Base-by-base conservation (phyloP, 2,888 invertebrate genomes). In the Nowickia ferox region DNA sequence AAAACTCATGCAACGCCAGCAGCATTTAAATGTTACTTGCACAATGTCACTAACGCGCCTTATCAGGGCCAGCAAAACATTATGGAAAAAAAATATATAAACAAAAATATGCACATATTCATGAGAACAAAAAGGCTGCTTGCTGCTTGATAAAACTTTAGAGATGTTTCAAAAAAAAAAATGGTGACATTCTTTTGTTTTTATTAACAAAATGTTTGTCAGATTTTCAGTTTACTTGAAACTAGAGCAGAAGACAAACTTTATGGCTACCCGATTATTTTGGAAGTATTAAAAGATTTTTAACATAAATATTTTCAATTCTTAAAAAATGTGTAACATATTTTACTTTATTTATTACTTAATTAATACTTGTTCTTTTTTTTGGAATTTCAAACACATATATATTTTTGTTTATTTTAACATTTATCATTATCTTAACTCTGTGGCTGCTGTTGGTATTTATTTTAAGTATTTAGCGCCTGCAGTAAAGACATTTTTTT, bases 1-100 rank as follows among this genome's bases (percentile, higher is more conserved):
- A 81, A 66, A 77, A 77, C 59, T 77, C 84, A 76, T 59, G 55
- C 38, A 80, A 61, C 55, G 65, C 69, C 72, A 84, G 81, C 76
- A 84, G 80, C 80, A 71, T 84, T 79, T 79, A 53, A 76, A 76
- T 48, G 46, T 75, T 76, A n/a, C 63, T 55, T 30, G 42, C 22
- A 84, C 87, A 84, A 87, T 84, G 77, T 75, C 87, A 87, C 78
- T 74, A 84, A 82, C 78, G 84, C 79, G 82, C 66, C 72, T 81
- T 81, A 81, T 84, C 84, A 84, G 61, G 81, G 77, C 59, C 81
- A 65, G 44, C n/a, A 66, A 66, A 40, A 63, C 9, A 22, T 9
- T 30, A 30, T 30, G 30, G 30, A 6, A 30, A 30, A 30, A 63
- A 55, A 13, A 30, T 4, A 11, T 3, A 55, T 19, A 42, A 61